These are phyloP conservation scores for Coleophora flavipennella DNA, from an alignment of 2,888 invertebrate species.

Conservation along the genomic window DNA sequence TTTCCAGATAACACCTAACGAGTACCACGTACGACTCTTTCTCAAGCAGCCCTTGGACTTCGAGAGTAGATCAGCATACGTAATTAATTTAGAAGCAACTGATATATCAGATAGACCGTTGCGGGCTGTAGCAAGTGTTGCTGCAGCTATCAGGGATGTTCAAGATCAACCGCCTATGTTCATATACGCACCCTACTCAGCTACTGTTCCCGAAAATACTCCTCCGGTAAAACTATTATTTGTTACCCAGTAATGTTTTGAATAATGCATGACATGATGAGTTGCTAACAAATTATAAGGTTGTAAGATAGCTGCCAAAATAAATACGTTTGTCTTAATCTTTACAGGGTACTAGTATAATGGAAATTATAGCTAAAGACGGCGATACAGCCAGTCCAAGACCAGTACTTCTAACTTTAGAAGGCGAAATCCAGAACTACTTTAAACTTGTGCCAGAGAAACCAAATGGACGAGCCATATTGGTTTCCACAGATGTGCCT, in stretches of 20 bases:
- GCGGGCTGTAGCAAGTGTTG: conserved; percentile 79
- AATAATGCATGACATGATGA: no score
- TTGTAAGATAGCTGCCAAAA: no score
- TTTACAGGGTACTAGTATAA: conserved; percentile 73
- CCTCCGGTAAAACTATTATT: conserved; percentile 58
- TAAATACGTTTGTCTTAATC: not conserved
- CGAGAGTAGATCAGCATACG: conserved; percentile 82
- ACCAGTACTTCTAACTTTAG: conserved; percentile 76
- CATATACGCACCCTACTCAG: conserved; percentile 84
- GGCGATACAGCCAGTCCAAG: conserved; percentile 85
- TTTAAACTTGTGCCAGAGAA: conserved; percentile 75
- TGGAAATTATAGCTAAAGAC: conserved; percentile 83
- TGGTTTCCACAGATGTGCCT: conserved; percentile 76
- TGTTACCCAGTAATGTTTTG: no score
- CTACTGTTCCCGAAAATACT: conserved; percentile 82
- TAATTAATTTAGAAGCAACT: conserved; percentile 77
- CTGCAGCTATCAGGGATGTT: conserved; percentile 82
- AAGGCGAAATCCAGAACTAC: conserved; percentile 79
- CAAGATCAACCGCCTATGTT: conserved; percentile 90
- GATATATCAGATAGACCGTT: conserved; percentile 77
- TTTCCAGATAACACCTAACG: conserved; percentile 75
- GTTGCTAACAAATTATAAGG: no score
- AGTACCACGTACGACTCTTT: conserved; percentile 78
- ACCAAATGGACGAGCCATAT: conserved; percentile 69
- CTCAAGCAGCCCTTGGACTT: conserved; percentile 81